Evolutionary conservation across 2,888 invertebrate species (phyloP).

Genomic region (Bruchidius siliquastri): DNA sequence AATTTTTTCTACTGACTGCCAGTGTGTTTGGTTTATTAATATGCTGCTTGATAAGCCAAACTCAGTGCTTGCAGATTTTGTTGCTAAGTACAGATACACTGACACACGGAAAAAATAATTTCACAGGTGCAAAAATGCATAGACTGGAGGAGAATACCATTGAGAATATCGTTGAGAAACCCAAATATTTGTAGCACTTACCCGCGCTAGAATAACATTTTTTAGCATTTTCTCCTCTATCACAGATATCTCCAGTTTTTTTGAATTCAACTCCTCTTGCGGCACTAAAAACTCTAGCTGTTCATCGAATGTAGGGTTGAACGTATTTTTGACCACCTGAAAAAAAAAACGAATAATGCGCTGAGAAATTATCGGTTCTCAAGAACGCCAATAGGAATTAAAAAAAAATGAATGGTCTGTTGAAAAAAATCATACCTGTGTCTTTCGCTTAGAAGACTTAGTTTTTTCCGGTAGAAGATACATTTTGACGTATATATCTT

Average conservation of each 20-base stretch:
- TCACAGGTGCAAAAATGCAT: too few relatives aligned
- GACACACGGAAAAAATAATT: too few relatives aligned
- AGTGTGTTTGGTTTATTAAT: too few relatives aligned
- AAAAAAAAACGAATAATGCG: slow-evolving; percentile 11
- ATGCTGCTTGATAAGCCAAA: too few relatives aligned
- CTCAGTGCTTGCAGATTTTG: too few relatives aligned
- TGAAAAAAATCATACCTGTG: slow-evolving; percentile 58
- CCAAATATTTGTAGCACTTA: slow-evolving; percentile 44
- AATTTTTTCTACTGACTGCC: too few relatives aligned
- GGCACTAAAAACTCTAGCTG: slow-evolving; percentile 84
- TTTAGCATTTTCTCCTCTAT: slow-evolving; percentile 80
- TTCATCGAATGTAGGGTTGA: slow-evolving; percentile 85
- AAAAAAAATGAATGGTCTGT: too few relatives aligned
- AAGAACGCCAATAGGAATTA: neutral
- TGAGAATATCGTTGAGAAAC: too few relatives aligned
- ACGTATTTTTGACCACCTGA: slow-evolving; percentile 74
- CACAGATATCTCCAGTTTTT: slow-evolving; percentile 77
- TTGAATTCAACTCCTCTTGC: slow-evolving; percentile 69
- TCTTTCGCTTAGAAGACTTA: slow-evolving; percentile 82
- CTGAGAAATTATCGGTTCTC: too few relatives aligned
- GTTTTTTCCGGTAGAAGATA: slow-evolving; percentile 78
- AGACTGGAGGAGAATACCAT: too few relatives aligned
- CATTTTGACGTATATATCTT: slow-evolving; percentile 86
- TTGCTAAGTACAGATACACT: too few relatives aligned
- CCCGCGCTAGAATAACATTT: slow-evolving; percentile 77